Percentiles rank a stretch among this genome's conserved stretches.
phyloP scores from a whole-genome alignment of 2,797 vertebrate genomes.

The Kryptolebias ocellatus region DNA sequence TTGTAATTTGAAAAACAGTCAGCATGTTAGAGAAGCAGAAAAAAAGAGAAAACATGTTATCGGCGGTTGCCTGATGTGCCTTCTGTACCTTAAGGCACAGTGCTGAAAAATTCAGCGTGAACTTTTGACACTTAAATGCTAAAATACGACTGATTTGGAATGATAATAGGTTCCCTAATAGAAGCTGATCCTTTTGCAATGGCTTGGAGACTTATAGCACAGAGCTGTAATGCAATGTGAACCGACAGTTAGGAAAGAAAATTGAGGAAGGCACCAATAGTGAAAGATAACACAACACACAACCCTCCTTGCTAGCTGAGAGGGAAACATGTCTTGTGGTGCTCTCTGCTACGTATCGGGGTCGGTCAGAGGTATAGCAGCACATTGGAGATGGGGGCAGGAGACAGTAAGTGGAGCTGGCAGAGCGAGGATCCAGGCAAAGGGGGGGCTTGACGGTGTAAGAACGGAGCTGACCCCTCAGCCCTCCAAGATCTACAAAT shows the following conservation, averaged over 20 bases:
- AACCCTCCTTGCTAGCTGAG: constrained; percentile 70
- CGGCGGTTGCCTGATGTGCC: constrained; percentile 72
- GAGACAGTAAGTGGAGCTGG: constrained; percentile 79
- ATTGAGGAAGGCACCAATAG: constrained; percentile 66
- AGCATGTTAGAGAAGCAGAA: constrained; percentile 48
- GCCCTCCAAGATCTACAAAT: constrained; percentile 71
- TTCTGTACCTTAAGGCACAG: constrained; percentile 77
- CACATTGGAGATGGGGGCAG: constrained; percentile 63
- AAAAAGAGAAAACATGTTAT: constrained; percentile 59
- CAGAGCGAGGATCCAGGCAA: constrained; percentile 77
- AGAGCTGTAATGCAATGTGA: constrained; percentile 81
- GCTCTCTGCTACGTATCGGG: constrained; percentile 67
- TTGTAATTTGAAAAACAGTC: constrained; percentile 73
- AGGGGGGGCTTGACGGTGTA: constrained; percentile 70
- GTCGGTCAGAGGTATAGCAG: constrained; percentile 68
- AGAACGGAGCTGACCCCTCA: constrained; percentile 73
- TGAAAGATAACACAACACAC: constrained; percentile 72
- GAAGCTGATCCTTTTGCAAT: constrained; percentile 81
- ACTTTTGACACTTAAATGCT: constrained; percentile 86
- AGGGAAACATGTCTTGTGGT: constrained; percentile 71
- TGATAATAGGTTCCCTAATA: constrained; percentile 84
- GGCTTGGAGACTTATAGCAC: constrained; percentile 77
- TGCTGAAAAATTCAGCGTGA: constrained; percentile 77
- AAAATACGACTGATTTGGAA: constrained; percentile 84
- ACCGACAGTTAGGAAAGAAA: constrained; percentile 74